Conservation (phyloP, 2,113 vertebrate species). For the Psophia crepitans region DNA sequence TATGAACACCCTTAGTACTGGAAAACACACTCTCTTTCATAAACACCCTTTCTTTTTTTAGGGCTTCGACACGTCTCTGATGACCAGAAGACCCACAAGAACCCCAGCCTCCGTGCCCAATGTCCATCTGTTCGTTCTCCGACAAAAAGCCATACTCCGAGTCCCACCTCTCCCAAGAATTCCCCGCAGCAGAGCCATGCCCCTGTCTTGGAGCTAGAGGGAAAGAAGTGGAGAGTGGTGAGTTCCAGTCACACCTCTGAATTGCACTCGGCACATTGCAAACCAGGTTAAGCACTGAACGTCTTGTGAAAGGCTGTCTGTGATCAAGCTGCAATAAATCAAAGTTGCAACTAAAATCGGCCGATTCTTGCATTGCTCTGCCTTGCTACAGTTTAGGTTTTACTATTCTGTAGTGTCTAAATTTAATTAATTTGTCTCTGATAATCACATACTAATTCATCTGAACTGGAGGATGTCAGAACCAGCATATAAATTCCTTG, state of each 20-base stretch:
- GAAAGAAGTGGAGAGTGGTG: constrained; percentile 98
- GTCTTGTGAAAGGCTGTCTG: not conserved
- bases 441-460: not conserved
- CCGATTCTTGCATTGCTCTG: not conserved
- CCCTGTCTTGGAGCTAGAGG: constrained; percentile 89
- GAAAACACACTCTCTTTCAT: not conserved
- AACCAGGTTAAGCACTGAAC: not conserved
- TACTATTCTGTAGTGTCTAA: not conserved
- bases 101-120: constrained; percentile 82
- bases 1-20: not conserved
- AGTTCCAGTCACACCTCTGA: constrained; percentile 40
- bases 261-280: not conserved
- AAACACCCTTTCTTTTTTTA: constrained; percentile 5
- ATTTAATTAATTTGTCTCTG: not conserved
- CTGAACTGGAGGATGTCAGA: not conserved
- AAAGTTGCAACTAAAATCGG: not conserved
- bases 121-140: constrained; percentile 67
- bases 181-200: constrained; percentile 71
- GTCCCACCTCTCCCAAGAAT: constrained; percentile 55
- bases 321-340: not conserved
- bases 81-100: constrained; percentile 91
- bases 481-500: not conserved
- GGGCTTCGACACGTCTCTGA: constrained; percentile 91
- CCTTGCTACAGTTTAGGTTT: not conserved
- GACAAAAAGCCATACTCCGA: constrained; percentile 71